Base-by-base conservation (phyloP, 2,797 vertebrate genomes). In the Pangasius macronema region DNA sequence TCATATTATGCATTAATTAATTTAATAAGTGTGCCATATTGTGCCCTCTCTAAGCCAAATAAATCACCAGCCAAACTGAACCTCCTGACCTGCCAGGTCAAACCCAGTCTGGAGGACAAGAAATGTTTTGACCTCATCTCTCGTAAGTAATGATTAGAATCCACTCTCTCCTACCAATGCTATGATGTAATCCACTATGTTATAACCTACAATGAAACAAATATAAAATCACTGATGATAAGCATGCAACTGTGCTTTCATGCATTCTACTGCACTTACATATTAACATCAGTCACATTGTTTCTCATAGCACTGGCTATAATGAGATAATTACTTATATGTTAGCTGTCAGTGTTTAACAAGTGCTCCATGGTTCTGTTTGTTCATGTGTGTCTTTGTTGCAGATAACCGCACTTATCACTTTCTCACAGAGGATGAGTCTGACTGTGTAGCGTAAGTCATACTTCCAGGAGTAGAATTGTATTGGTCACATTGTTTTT, bases 41-140 rank as follows among this genome's bases (percentile, higher is more conserved):
- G 3, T 61, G 8, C 18, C 6, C 5, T 91, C 22, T 89, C n/a
- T 30, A 93, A 97, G 97, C 94, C 94, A 0, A 96, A 96, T 88
- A 95, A 95, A 88, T 92, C 94, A 70, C 96, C 97, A 0, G 95
- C 95, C 91, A 97, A 95, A 90, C 94, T 97, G 59, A 97, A 97
- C 92, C 95, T 97, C 67, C 95, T 97, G 90, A 97, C 96, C 72
- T 97, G 97, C 91, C 97, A 97, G 91, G 96, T 97, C 84, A 97
- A 97, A 92, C 97, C 95, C 10, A 96, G 95, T 7, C 72, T 92
- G 83, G 97, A 97, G 88, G 97, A 97, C 91, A 97, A 95, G 94
- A 97, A 97, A 87, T 97, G 97, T 91, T 97, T 97, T 5, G 95
- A 96, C 91, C 95, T 97, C 89, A 96, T 97, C 82, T 97, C 97